Evolutionary conservation across 1,140 invertebrate species (phyloP), one percentile per base, ranked within the genome.

Genomic region (Monochamus saltuarius): DNA sequence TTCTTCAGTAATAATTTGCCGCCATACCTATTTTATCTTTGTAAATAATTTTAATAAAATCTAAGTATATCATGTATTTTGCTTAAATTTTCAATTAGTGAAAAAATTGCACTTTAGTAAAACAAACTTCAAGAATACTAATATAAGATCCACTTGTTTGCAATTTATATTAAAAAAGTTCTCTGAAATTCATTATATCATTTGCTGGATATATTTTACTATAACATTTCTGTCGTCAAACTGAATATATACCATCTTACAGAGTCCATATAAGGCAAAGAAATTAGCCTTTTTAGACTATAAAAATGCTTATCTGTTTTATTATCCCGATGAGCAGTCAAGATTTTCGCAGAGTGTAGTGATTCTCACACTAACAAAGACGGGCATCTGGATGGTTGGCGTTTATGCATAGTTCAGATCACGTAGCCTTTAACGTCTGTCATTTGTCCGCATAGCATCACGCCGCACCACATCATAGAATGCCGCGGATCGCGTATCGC

Each of bases 361-460:
- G 57, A 59, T 59, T 59, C 57, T 59, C 57, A 59, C 57, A 59
- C 57, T 59, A 53, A 59, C 51, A 38, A 59, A 53, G 37, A 59
- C 46, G 19, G 19, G 19, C n/a, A 40, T 49, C 14, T 53, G 36
- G n/a, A 10, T 46, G 14, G 52, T 55, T 42, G 52, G 17, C 47
- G 57, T 16, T 10, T 45, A 68, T 68, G 61, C 67, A 69, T 69
- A 69, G 61, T 69, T 69, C 65, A 68, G 57, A 69, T 69, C 67
- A 69, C 67, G 67, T 69, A 69, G 56, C 39, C 59, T 56, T 62
- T 65, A 59, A 67, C 67, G 65, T 69, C 62, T 65, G 65, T 67
- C 67, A 69, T 69, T 69, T 67, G 67, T 69, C 63, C 65, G 67
- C 65, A 69, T 69, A 69, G 58, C 62, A 42, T 69, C 67, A 69